Conservation (phyloP, 2,888 invertebrate species). For the Zhuqinia jingwanae region DNA sequence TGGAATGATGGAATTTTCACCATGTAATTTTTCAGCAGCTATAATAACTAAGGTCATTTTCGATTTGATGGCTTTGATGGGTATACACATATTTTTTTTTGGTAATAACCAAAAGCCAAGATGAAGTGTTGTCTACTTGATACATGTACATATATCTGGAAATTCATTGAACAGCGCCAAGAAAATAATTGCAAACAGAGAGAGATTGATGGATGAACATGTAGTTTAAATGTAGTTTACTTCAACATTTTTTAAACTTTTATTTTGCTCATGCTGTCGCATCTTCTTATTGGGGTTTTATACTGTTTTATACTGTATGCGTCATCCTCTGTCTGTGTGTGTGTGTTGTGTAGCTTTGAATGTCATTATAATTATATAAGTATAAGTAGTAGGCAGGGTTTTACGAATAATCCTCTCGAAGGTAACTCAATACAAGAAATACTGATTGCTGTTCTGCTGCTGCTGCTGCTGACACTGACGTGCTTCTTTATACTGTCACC, state of each 20-base stretch:
- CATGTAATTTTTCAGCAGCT: slow-evolving; percentile 37
- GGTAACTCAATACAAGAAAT: not conserved
- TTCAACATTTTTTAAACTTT: slow-evolving; percentile 8
- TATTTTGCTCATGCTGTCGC: slow-evolving; percentile 5
- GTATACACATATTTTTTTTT: not conserved
- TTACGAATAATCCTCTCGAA: not conserved
- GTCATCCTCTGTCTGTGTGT: not conserved
- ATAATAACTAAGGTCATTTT: not conserved
- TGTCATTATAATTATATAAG: slow-evolving; percentile 1
- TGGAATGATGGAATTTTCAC: slow-evolving; percentile 50
- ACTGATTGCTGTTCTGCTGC: no score
- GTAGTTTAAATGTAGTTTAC: slow-evolving; percentile 3
- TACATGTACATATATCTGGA: slow-evolving; percentile 9
- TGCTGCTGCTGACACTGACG: not conserved
- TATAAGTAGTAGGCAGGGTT: slow-evolving; percentile 8
- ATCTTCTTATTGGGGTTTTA: slow-evolving; percentile 2
- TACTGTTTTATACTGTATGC: not conserved
- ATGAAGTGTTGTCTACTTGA: not conserved
- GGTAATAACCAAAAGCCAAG: not conserved
- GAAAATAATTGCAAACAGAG: slow-evolving; percentile 20
- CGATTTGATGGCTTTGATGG: not conserved
- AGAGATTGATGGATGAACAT: slow-evolving; percentile 9
- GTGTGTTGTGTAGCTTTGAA: not conserved
- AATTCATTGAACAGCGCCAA: slow-evolving; percentile 35
- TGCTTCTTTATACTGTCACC: not conserved